Evolutionary conservation across 2,888 invertebrate genomes (phyloP), one percentile per base, ranked within the genome.

Genomic region (Drosophila infuscata): DNA sequence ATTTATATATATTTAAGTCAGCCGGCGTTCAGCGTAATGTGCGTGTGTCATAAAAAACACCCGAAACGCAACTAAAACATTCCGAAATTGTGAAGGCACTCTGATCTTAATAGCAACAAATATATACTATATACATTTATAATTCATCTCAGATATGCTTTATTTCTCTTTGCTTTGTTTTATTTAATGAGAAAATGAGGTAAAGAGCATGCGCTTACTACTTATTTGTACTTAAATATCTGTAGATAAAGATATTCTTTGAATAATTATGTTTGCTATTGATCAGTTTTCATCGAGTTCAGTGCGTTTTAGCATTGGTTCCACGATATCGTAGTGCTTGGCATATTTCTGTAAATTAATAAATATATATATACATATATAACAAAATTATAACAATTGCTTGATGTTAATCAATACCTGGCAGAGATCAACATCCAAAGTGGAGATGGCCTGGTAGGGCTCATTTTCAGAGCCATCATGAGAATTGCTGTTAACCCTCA

Each of bases 371-470:
- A 9, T 9, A 38, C 36, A 9, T 25, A 12, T 38, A 3, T 15
- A 32, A 6, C 8, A 20, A 43, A 17, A 11, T 32, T 43, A 11
- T 25, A 38, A 7, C 12, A 56, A 30, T 4, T 15, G n/a, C 29
- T 12, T 3, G 8, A 38, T 33, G 20, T 11, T 8, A 25, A 25
- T 43, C 8, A 74, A 59, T 74, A 92, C 92, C 52, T 75, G 54
- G 64, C 91, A 91, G n/a, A 87, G 60, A 20, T 86, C 54, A 41
- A 85, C 72, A 82, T 90, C 90, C 25, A 92, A 65, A 20, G 79
- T 74, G 54, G 91, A 92, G 54, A 92, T 89, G 0, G 87, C 83
- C 70, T 92, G 92, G 25, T 79, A 60, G 0, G 91, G 62, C 32
- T 91, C 89, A 2, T 56, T 67, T 36, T 75, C 62, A 0, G 59